phyloP scores from a whole-genome alignment of 1,140 invertebrate species.

The Phymastichus coffea region DNA sequence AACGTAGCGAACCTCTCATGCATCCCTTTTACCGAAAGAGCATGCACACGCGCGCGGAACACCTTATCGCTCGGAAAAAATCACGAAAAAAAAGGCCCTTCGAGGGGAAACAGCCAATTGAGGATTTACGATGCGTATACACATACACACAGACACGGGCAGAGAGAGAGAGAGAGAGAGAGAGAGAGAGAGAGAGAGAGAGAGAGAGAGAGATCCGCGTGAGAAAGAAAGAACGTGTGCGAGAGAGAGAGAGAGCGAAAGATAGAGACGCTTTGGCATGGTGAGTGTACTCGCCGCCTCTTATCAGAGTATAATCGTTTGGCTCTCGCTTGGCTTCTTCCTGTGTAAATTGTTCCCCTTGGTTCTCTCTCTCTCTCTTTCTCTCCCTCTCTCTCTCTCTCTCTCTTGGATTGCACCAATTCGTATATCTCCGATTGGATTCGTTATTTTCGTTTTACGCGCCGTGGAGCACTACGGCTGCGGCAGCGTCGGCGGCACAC shows the following conservation, averaged over 20 bases:
- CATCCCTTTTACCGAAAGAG: no score
- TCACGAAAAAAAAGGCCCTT: no score
- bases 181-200: no score
- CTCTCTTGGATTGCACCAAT: conserved; percentile 18
- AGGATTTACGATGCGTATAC: no score
- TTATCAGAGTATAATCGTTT: conserved; percentile 25
- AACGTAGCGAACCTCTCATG: no score
- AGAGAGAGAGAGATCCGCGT: no score
- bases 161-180: no score
- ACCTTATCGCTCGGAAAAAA: no score
- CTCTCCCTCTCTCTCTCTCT: conserved; percentile 1
- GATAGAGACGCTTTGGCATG: conserved; percentile 11
- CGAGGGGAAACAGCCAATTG: no score
- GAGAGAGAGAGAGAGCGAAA: neutral
- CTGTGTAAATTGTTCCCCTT: conserved; percentile 16
- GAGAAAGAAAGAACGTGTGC: conserved; percentile 1
- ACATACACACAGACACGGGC: no score
- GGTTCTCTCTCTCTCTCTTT: neutral
- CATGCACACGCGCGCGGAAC: no score
- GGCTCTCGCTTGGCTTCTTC: conserved; percentile 11
- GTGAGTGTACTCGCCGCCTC: neutral
- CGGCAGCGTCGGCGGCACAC: conserved; percentile 27
- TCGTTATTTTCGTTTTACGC: conserved; percentile 36
- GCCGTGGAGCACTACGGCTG: conserved; percentile 28
- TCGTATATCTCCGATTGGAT: conserved; percentile 33